Percentiles rank a stretch among this genome's conserved stretches.
Evolutionary conservation across 2,888 invertebrate species (phyloP).

Genomic region (Iselma pallidipennis): DNA sequence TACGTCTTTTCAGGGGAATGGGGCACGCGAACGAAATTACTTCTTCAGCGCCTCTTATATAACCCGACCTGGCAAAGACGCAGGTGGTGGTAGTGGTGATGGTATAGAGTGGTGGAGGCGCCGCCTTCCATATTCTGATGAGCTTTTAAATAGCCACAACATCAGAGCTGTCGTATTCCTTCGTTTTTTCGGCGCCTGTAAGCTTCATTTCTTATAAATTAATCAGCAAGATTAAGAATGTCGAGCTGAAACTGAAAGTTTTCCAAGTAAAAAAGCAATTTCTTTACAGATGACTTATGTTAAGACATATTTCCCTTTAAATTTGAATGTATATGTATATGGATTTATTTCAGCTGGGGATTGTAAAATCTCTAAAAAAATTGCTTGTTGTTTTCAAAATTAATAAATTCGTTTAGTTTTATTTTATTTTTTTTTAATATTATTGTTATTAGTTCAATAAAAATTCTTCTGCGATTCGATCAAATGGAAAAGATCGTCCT

Average conservation of each 20-base stretch:
- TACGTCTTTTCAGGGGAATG: slow-evolving; percentile 48
- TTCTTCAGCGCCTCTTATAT: too few relatives aligned
- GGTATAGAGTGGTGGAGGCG: slow-evolving; percentile 27
- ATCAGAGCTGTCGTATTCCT: too few relatives aligned
- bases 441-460: neutral
- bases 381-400: too few relatives aligned
- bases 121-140: slow-evolving; percentile 38
- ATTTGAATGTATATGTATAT: too few relatives aligned
- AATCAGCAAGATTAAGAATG: slow-evolving; percentile 8
- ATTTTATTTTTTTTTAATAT: neutral
- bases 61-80: slow-evolving; percentile 40
- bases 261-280: neutral
- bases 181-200: too few relatives aligned
- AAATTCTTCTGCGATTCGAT: slow-evolving; percentile 11
- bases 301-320: neutral
- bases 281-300: neutral
- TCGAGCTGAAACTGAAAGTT: neutral
- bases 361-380: too few relatives aligned
- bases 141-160: slow-evolving; percentile 32
- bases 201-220: slow-evolving; percentile 17
- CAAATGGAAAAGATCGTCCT: slow-evolving; percentile 24
- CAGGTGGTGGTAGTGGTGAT: slow-evolving; percentile 34
- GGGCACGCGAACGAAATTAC: slow-evolving; percentile 51
- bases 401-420: too few relatives aligned
- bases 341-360: too few relatives aligned